Conservation (phyloP, 2,797 vertebrate species). For the Sciurus vulgaris region DNA sequence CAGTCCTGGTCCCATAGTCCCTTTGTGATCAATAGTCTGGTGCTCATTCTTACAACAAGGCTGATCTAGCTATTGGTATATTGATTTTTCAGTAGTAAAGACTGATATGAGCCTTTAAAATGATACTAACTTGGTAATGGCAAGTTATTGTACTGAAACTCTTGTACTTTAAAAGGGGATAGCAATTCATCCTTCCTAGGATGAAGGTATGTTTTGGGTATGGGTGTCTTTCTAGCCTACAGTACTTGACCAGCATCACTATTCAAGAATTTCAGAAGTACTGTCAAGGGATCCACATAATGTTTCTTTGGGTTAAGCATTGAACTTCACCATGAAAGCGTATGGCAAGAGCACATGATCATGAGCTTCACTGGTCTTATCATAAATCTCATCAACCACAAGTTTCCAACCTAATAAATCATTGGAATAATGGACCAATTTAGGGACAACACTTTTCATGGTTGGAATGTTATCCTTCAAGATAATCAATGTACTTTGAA, state of each 20-base stretch:
- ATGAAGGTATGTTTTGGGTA: neutral
- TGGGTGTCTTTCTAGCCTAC: neutral
- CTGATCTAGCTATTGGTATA: neutral
- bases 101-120: neutral
- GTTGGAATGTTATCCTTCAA: neutral
- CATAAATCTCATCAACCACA: neutral
- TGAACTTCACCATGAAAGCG: neutral
- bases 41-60: neutral
- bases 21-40: neutral
- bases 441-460: neutral
- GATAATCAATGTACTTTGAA: neutral
- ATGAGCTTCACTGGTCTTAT: neutral
- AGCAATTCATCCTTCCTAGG: neutral
- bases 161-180: neutral
- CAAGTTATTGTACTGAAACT: neutral
- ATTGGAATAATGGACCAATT: neutral
- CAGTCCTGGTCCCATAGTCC: neutral
- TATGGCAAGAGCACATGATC: neutral
- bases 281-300: neutral
- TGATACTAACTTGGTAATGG: neutral
- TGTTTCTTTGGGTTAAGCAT: neutral
- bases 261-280: neutral
- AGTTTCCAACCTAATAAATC: neutral
- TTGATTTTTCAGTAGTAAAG: neutral
- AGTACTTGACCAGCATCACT: neutral